These are phyloP conservation scores for Toxotes jaculatrix DNA, from an alignment of 2,113 vertebrate species.

Conservation along the genomic window DNA sequence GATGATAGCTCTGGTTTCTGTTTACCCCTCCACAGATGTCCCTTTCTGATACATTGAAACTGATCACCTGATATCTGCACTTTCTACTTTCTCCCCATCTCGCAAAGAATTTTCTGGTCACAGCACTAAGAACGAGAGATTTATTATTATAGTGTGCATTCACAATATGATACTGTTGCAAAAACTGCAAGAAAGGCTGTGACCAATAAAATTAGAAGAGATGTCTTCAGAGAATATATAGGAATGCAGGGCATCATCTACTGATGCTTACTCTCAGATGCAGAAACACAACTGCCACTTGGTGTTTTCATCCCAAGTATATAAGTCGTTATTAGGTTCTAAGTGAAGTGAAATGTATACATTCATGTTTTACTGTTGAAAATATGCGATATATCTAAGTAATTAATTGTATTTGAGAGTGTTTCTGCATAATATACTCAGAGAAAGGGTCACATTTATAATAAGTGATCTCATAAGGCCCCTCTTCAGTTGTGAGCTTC, in stretches of 20 bases:
- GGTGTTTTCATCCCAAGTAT: slow-evolving; percentile 9
- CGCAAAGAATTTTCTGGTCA: slow-evolving; percentile 51
- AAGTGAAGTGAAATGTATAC: not conserved
- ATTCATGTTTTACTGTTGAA: slow-evolving; percentile 1
- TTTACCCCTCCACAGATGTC: slow-evolving; percentile 77
- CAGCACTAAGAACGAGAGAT: slow-evolving; percentile 65
- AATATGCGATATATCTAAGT: slow-evolving; percentile 1
- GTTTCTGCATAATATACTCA: not conserved
- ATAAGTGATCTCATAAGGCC: slow-evolving; percentile 28
- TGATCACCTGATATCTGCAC: slow-evolving; percentile 78
- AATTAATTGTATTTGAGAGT: not conserved
- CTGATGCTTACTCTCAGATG: slow-evolving; percentile 13
- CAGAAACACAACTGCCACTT: not conserved
- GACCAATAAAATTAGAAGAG: slow-evolving; percentile 41
- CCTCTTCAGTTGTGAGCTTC: slow-evolving; percentile 34
- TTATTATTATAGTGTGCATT: slow-evolving; percentile 53
- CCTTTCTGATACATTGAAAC: slow-evolving; percentile 72
- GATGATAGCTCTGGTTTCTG: slow-evolving; percentile 84
- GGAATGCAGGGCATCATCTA: slow-evolving; percentile 36
- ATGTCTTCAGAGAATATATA: slow-evolving; percentile 15
- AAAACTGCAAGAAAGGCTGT: slow-evolving; percentile 29
- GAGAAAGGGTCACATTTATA: slow-evolving; percentile 13
- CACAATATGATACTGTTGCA: slow-evolving; percentile 37
- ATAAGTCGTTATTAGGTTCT: not conserved
- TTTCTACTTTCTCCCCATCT: slow-evolving; percentile 53